Evolutionary conservation across 2,797 vertebrate species (phyloP).

Genomic region (Galagoides demidoff): DNA sequence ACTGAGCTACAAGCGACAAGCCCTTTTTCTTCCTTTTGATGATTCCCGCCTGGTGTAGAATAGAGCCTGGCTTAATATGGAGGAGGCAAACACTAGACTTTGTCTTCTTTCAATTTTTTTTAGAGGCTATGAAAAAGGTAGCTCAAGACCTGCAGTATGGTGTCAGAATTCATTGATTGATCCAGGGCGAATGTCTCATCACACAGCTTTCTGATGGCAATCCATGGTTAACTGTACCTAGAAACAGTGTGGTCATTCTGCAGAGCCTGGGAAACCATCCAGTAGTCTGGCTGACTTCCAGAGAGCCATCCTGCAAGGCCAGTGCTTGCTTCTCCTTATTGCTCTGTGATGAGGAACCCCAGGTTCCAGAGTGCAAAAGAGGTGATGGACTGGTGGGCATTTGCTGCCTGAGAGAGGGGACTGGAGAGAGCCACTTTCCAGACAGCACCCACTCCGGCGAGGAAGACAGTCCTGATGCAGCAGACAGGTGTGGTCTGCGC

Average conservation of each 20-base stretch:
- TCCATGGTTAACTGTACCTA: slow-evolving; percentile 48
- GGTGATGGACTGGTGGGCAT: slow-evolving; percentile 3
- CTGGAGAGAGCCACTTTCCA: background rate
- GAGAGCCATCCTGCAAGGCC: slow-evolving; percentile 59
- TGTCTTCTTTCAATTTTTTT: slow-evolving; percentile 62
- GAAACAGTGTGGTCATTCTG: slow-evolving; percentile 69
- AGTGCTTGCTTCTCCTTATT: slow-evolving; percentile 51
- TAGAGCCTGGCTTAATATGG: slow-evolving; percentile 4
- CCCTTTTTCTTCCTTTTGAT: slow-evolving; percentile 28
- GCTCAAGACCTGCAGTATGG: slow-evolving; percentile 60
- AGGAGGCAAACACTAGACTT: slow-evolving; percentile 50
- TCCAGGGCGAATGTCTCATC: slow-evolving; percentile 2
- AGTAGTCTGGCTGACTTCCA: slow-evolving; percentile 55
- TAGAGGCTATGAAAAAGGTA: slow-evolving; percentile 58
- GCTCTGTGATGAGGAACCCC: slow-evolving; percentile 26
- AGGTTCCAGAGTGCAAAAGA: slow-evolving; percentile 47
- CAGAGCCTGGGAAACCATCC: slow-evolving; percentile 63
- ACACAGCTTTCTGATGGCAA: slow-evolving; percentile 22
- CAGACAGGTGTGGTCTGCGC: background rate
- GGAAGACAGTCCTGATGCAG: background rate
- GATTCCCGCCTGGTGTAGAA: slow-evolving; percentile 12
- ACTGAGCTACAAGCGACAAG: too few species aligned
- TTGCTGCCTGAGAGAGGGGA: slow-evolving; percentile 45
- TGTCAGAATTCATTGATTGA: slow-evolving; percentile 68
- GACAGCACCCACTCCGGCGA: background rate